A percentile compares a stretch with the other conserved stretches of the same genome.
phyloP scores from a whole-genome alignment of 2,797 vertebrate species.

The Cyprinodon diabolis region DNA sequence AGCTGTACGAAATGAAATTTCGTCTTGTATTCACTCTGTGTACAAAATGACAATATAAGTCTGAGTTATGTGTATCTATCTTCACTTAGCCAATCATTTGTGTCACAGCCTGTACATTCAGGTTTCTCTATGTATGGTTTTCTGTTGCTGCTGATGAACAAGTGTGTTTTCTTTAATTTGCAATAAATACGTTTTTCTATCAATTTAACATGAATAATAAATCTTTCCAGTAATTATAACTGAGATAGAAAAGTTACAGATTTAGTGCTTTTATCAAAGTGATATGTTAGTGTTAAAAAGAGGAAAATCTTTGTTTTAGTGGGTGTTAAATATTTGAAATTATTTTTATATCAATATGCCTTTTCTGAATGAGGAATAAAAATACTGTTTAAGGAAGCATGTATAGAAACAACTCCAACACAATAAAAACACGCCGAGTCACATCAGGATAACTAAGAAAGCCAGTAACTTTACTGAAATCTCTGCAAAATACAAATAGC shows the following conservation, averaged over 20 bases:
- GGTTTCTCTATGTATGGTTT: background rate
- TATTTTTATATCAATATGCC: slow-evolving; percentile 11
- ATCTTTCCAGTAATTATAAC: background rate
- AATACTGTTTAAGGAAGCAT: slow-evolving; percentile 26
- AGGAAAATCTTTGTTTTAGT: background rate
- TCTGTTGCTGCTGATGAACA: background rate
- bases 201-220: background rate
- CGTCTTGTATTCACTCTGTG: too few species aligned
- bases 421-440: slow-evolving; percentile 82
- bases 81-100: background rate
- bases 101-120: background rate
- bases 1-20: too few species aligned
- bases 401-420: slow-evolving; percentile 67
- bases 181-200: background rate
- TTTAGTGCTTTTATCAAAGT: background rate
- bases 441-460: slow-evolving; percentile 95
- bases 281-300: background rate
- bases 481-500: slow-evolving; percentile 99
- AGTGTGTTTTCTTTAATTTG: background rate
- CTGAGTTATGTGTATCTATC: too few species aligned
- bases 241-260: background rate
- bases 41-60: too few species aligned
- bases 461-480: slow-evolving; percentile 99
- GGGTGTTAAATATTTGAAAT: slow-evolving; percentile 11
- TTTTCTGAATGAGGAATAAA: slow-evolving; percentile 1